Evolutionary conservation across 2,888 invertebrate genomes (phyloP).

Genomic region (Callyntrura sp.): DNA sequence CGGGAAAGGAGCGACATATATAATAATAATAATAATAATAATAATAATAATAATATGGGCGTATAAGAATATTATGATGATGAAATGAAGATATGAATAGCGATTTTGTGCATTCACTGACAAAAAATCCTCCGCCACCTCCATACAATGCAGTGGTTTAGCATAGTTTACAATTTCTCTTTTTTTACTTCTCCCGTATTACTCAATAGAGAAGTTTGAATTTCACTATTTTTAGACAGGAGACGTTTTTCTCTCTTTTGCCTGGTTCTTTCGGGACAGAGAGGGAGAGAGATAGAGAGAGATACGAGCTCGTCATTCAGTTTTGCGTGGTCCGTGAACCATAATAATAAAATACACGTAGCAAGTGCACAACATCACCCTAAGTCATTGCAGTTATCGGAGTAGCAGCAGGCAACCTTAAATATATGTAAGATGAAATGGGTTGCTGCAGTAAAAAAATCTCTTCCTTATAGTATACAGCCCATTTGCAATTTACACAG

Average conservation of each 20-base stretch:
- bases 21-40: no score
- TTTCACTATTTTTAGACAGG: constrained; percentile 49
- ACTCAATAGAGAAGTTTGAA: neutral
- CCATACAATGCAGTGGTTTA: constrained; percentile 56
- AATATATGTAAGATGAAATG: neutral
- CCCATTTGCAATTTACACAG: constrained; percentile 46
- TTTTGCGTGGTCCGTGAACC: constrained; percentile 31
- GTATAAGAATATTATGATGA: constrained; percentile 29
- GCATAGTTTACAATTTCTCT: constrained; percentile 15
- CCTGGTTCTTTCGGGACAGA: neutral
- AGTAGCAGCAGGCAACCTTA: neutral
- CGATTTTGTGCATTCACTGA: constrained; percentile 29
- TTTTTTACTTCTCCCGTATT: neutral
- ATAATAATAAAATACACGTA: constrained; percentile 36
- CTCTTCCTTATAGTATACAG: constrained; percentile 31
- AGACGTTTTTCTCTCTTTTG: constrained; percentile 35
- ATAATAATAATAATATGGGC: no score
- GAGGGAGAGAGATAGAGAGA: no score
- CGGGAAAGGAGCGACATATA: constrained; percentile 11
- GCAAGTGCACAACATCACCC: constrained; percentile 28
- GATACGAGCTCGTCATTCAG: constrained; percentile 28
- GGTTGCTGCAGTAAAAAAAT: constrained; percentile 40
- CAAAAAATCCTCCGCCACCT: constrained; percentile 42
- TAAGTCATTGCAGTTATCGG: neutral
- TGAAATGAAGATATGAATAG: constrained; percentile 48